These are phyloP conservation scores for Esperia sulphurella DNA, from an alignment of 2,888 invertebrate genomes.

Conservation along the genomic window DNA sequence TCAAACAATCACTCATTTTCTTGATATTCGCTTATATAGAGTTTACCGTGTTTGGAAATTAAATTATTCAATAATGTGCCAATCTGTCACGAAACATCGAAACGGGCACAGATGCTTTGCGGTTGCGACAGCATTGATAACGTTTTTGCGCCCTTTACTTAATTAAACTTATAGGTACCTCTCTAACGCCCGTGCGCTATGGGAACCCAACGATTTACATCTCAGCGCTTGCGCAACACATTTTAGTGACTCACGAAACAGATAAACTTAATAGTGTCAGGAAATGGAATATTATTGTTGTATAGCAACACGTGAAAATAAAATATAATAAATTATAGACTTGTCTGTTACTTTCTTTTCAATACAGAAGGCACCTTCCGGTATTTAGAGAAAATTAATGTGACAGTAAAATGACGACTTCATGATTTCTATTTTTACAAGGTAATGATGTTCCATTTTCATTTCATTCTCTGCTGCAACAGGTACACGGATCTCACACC, in stretches of 20 bases:
- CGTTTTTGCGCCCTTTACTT: conserved; percentile 18
- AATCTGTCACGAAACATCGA: conserved; percentile 30
- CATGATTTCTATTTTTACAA: too few species aligned
- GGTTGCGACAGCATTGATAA: conserved; percentile 11
- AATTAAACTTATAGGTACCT: conserved; percentile 16
- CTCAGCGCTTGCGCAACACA: conserved; percentile 9
- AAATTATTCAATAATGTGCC: conserved; percentile 22
- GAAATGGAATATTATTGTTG: background rate
- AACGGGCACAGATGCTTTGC: conserved; percentile 4
- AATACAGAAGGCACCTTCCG: too few species aligned
- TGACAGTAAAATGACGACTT: too few species aligned
- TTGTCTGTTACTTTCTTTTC: too few species aligned
- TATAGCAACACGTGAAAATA: background rate
- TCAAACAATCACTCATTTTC: background rate
- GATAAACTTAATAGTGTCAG: conserved; percentile 5
- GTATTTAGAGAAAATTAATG: too few species aligned
- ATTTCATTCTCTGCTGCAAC: too few species aligned
- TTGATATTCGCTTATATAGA: background rate
- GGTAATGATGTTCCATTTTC: too few species aligned
- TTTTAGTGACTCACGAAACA: conserved; percentile 13
- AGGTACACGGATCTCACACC: too few species aligned
- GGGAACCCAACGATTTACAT: conserved; percentile 17
- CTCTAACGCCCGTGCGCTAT: conserved; percentile 7
- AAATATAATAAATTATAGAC: too few species aligned
- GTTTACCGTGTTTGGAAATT: conserved; percentile 21